These are phyloP conservation scores for Heliconius cydno DNA, from an alignment of 2,888 invertebrate genomes.

Conservation along the genomic window DNA sequence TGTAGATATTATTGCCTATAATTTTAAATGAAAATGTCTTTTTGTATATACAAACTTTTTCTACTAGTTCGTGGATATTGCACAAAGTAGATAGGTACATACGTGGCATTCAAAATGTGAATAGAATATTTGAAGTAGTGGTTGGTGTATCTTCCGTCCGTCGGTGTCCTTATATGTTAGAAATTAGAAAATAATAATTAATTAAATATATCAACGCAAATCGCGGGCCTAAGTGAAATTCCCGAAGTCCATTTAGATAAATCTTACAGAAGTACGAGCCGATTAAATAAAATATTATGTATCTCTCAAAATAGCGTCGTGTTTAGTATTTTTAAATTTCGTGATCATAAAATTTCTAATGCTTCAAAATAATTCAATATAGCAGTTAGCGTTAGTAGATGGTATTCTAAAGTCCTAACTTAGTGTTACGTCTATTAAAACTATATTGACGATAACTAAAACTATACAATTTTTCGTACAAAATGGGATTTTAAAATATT, in stretches of 20 bases:
- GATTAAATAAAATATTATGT: background rate
- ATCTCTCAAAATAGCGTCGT: background rate
- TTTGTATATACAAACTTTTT: conserved; percentile 46
- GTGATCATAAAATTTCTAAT: background rate
- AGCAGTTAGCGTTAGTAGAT: no score
- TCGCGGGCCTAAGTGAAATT: background rate
- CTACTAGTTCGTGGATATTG: conserved; percentile 34
- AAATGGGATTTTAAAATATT: background rate
- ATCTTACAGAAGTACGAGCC: background rate
- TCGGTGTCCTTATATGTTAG: conserved; percentile 49
- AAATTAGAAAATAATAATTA: conserved; percentile 2
- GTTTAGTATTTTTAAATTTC: background rate
- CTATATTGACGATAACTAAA: background rate
- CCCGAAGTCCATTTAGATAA: background rate
- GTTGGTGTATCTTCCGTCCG: conserved; percentile 61
- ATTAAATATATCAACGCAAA: background rate
- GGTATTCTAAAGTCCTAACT: no score
- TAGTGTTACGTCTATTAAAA: background rate
- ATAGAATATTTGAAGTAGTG: conserved; percentile 38
- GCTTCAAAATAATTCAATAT: no score
- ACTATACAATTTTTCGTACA: background rate
- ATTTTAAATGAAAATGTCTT: conserved; percentile 30
- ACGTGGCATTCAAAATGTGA: conserved; percentile 41
- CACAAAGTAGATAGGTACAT: conserved; percentile 40
- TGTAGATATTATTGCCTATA: conserved; percentile 11